Base-by-base conservation (phyloP, 2,888 invertebrate genomes). In the Cremastobaeus sp. region DNA sequence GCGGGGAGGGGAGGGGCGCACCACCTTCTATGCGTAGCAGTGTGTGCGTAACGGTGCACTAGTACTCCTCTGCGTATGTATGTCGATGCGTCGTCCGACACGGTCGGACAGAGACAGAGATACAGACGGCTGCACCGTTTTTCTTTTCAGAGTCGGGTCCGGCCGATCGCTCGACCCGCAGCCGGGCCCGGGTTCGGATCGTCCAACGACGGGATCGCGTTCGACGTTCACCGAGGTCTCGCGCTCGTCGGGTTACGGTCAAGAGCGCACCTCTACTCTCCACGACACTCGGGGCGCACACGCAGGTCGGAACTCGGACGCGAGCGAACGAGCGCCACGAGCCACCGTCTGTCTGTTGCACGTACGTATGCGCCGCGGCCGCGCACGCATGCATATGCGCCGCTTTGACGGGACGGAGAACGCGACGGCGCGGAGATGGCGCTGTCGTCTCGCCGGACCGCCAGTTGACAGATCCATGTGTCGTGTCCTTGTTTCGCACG, bases 391-490 rank as follows among this genome's bases (percentile, higher is more conserved):
- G 65, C 65, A 54, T 65, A 54, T 65, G 65, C 65, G 64, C 64
- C 35, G 64, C 64, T 65, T 64, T 65, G 65, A 65, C 54, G 65
- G 54, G 65, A 54, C 12, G 52, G n/a, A 50, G 50, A 62, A 62
- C 39, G 62, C 62, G 62, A 62, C 50, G 50, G 62, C 50, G 50
- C 62, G 50, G 14, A 62, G 62, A 50, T 17, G 62, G 62, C 50
- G 52, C 52, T 50, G 32, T 6, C n/a, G 32, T n/a, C n/a, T n/a
- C n/a, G n/a, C n/a, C n/a, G n/a, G n/a, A n/a, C n/a, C n/a, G n/a
- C n/a, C n/a, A n/a, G n/a, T n/a, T n/a, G n/a, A n/a, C n/a, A n/a
- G n/a, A n/a, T n/a, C n/a, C n/a, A n/a, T n/a, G n/a, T n/a, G n/a
- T n/a, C n/a, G n/a, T n/a, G n/a, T n/a, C n/a, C n/a, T n/a, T n/a